Percentiles rank a stretch among this genome's conserved stretches.
These are phyloP conservation scores for Chirona hameri DNA, from an alignment of 2,888 invertebrate species.

Conservation along the genomic window DNA sequence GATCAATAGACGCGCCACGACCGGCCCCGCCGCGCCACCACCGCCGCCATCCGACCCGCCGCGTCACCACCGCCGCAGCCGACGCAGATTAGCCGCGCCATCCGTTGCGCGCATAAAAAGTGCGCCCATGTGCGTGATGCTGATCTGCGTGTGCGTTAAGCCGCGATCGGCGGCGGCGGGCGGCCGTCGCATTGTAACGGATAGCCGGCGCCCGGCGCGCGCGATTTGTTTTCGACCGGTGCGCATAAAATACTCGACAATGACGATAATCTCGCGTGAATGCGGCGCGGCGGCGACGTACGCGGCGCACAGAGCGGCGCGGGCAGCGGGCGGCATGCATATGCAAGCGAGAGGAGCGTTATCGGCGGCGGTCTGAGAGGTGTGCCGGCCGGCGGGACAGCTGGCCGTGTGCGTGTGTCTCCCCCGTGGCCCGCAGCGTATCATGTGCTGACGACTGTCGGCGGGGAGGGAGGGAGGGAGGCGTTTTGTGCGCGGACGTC, in stretches of 20 bases:
- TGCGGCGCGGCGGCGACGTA: not conserved
- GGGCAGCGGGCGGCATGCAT: too few species aligned
- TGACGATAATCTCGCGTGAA: not conserved
- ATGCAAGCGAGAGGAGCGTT: too few species aligned
- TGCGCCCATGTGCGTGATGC: constrained; percentile 25
- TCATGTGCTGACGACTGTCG: too few species aligned
- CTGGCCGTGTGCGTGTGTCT: too few species aligned
- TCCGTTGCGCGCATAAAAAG: not conserved
- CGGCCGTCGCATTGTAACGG: not conserved
- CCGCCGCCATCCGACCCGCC: not conserved
- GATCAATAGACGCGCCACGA: not conserved
- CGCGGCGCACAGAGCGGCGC: too few species aligned
- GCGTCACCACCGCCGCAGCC: not conserved
- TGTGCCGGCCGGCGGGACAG: too few species aligned
- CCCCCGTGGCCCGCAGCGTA: too few species aligned
- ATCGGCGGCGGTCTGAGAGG: too few species aligned
- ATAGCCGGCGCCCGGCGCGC: not conserved
- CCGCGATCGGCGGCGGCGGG: not conserved
- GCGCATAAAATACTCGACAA: constrained; percentile 22
- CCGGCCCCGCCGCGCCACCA: not conserved
- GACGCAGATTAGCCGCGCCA: too few species aligned
- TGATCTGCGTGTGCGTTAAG: not conserved
- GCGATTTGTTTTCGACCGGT: not conserved
- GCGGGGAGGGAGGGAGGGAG: too few species aligned
- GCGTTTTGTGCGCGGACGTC: too few species aligned